Percentiles rank a stretch among this genome's conserved stretches.
Evolutionary conservation across 2,797 vertebrate species (phyloP).

Genomic region (Acrocephalus scirpaceus): DNA sequence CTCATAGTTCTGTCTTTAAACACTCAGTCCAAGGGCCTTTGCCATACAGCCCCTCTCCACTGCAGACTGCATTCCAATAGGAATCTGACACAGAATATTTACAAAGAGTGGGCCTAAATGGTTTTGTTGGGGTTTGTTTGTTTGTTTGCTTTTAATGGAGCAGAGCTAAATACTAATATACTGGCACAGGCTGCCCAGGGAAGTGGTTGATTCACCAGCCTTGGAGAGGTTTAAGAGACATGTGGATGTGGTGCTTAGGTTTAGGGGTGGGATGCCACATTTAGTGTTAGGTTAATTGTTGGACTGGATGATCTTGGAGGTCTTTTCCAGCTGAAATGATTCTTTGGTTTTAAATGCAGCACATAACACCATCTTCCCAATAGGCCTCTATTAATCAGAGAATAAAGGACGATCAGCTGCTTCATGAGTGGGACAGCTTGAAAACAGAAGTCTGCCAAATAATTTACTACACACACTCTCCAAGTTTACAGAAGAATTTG

Average conservation of each 20-base stretch:
- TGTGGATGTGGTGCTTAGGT: background rate
- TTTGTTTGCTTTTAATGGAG: background rate
- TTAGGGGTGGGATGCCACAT: background rate
- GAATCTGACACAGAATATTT: background rate
- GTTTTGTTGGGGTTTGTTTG: background rate
- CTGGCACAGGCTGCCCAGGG: background rate
- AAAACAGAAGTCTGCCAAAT: background rate
- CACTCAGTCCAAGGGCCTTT: background rate
- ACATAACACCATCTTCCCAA: background rate
- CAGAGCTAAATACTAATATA: background rate
- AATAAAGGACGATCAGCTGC: background rate
- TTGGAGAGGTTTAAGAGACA: background rate
- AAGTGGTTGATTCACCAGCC: background rate
- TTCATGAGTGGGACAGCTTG: constrained; percentile 7
- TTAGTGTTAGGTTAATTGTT: background rate
- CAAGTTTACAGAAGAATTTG: background rate
- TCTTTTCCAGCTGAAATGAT: background rate
- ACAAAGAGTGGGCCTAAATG: background rate
- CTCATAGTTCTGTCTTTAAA: background rate
- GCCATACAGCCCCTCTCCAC: background rate
- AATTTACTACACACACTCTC: background rate
- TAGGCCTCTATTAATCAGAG: background rate
- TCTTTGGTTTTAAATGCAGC: background rate
- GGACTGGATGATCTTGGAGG: background rate
- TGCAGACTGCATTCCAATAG: background rate